Evolutionary conservation across 1,140 invertebrate species (phyloP), one percentile per base, ranked within the genome.

Genomic region (Metopolophium dirhodum): DNA sequence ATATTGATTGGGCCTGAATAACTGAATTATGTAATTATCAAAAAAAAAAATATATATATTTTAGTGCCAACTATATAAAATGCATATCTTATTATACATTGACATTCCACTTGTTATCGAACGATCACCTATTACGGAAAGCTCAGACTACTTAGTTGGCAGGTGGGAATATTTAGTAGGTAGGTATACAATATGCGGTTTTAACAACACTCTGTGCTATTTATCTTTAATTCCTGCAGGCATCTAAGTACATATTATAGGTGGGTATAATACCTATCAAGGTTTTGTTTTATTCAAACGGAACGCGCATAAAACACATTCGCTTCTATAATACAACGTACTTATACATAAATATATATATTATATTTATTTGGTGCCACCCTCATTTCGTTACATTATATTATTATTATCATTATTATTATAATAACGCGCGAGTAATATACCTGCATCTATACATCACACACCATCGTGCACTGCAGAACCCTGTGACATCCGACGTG

Each of bases 401-500:
- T 41, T 83, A 57, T 61, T 30, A n/a, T 68, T n/a, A n/a, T 77
- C 45, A 85, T 41, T 83, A 57, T 61, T 30, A n/a, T 68, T n/a
- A n/a, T 77, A 2, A 77, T n/a, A n/a, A 77, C n/a, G n/a, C 22
- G 4, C 61, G 61, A 77, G 30, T n/a, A 77, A 77, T n/a, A 77
- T 77, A 77, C 61, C 61, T 77, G 61, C 61, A n/a, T 77, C n/a
- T 18, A n/a, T 77, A n/a, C n/a, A n/a, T 30, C 6, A n/a, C n/a
- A 35, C 4, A 68, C 30, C 22, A 30, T 30, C 23, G 41, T 86
- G 11, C 45, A 54, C 30, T 30, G 54, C 54, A 61, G 61, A 77
- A n/a, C 54, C 51, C 88, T 89, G 51, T 89, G 87, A 89, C 88
- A 90, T 90, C 88, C 54, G 51, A 90, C 54, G 51, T 14, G 49